phyloP scores from a whole-genome alignment of 2,797 vertebrate species.

The Rachycentron canadum region DNA sequence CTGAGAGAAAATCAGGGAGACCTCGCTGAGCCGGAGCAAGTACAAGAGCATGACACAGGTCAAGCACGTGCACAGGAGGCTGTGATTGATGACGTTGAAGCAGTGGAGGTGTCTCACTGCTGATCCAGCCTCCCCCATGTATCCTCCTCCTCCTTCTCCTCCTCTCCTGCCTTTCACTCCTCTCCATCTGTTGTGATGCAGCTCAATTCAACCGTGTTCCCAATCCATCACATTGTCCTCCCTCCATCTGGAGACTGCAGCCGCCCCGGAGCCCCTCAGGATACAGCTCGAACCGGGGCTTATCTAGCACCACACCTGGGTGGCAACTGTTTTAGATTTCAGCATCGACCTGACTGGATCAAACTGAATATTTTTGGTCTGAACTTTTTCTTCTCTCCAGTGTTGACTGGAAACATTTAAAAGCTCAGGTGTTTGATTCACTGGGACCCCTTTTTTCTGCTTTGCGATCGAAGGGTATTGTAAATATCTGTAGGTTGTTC shows the following conservation, averaged over 20 bases:
- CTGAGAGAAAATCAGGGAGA: background rate
- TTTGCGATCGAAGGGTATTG: background rate
- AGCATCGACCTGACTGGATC: background rate
- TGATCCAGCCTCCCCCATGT: slow-evolving; percentile 36
- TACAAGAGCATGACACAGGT: background rate
- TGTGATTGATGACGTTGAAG: slow-evolving; percentile 32
- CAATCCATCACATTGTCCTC: slow-evolving; percentile 14
- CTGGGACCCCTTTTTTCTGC: background rate
- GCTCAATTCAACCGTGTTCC: slow-evolving; percentile 20
- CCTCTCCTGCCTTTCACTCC: slow-evolving; percentile 20
- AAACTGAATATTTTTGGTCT: background rate
- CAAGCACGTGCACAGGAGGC: slow-evolving; percentile 5
- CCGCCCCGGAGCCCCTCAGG: slow-evolving; percentile 11
- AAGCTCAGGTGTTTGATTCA: slow-evolving; percentile 14
- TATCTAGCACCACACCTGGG: slow-evolving; percentile 5
- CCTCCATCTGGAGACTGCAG: slow-evolving; percentile 31
- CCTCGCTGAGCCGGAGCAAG: background rate
- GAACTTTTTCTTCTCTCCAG: background rate
- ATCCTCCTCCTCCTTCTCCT: slow-evolving; percentile 36
- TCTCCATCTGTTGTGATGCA: slow-evolving; percentile 40
- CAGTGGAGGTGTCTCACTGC: slow-evolving; percentile 42
- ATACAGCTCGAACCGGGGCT: slow-evolving; percentile 3
- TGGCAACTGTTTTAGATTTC: background rate
- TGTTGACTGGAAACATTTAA: background rate
- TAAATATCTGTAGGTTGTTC: background rate